Evolutionary conservation across 2,888 invertebrate genomes (phyloP).

Genomic region (Drosophila birchii): DNA sequence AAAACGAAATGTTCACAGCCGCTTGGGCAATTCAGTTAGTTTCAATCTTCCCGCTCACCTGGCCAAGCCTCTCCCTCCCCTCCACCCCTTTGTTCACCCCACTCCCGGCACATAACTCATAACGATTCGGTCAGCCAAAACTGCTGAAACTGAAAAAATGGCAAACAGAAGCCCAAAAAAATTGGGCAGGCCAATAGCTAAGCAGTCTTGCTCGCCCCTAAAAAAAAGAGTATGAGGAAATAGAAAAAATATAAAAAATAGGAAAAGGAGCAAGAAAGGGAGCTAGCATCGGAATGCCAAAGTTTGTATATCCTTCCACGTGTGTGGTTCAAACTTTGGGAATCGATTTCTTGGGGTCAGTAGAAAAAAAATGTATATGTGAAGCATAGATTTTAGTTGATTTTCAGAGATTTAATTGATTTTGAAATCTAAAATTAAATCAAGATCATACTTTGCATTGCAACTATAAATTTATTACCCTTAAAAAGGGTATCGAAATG

Average conservation of each 20-base stretch:
- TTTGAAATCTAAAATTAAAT: too few relatives aligned
- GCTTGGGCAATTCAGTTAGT: slow-evolving; percentile 45
- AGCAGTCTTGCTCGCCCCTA: slow-evolving; percentile 43
- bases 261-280: slow-evolving; percentile 35
- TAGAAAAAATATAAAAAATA: slow-evolving; percentile 14
- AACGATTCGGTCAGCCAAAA: slow-evolving; percentile 31
- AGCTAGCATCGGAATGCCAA: not conserved
- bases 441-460: too few relatives aligned
- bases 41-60: slow-evolving; percentile 47
- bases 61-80: not conserved
- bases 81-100: not conserved
- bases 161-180: slow-evolving; percentile 25
- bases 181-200: slow-evolving; percentile 61
- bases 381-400: not conserved
- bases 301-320: not conserved
- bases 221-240: not conserved
- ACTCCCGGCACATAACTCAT: slow-evolving; percentile 48
- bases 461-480: not conserved
- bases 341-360: not conserved
- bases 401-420: not conserved
- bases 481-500: slow-evolving; percentile 32
- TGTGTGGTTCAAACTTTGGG: not conserved
- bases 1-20: slow-evolving; percentile 53
- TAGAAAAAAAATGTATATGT: not conserved
- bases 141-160: slow-evolving; percentile 18